Evolutionary conservation across 2,797 vertebrate species (phyloP).

Genomic region (Cossypha dichroa): DNA sequence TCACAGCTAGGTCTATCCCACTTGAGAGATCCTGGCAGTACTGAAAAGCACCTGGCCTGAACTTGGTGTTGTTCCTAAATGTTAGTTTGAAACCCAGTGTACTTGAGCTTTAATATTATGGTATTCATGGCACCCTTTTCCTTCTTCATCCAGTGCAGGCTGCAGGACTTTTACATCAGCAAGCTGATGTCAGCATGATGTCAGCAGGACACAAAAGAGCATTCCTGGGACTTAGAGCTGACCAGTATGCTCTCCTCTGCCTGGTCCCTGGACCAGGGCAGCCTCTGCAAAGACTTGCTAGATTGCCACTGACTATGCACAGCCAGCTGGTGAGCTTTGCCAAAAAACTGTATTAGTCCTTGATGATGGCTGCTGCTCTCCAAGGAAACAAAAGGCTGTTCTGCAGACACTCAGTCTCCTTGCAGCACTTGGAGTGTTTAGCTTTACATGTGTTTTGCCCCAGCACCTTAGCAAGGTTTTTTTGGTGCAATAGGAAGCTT

Average conservation of each 20-base stretch:
- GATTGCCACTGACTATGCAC: not conserved
- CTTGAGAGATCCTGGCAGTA: not conserved
- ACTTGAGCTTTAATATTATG: not conserved
- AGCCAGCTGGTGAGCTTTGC: not conserved
- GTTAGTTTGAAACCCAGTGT: not conserved
- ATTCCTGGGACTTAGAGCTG: not conserved
- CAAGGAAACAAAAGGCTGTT: not conserved
- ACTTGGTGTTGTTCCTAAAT: not conserved
- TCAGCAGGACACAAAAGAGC: not conserved
- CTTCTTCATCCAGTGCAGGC: not conserved
- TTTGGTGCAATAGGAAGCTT: slow-evolving; percentile 65
- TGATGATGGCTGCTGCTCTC: not conserved
- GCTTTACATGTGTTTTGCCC: not conserved
- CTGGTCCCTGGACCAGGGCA: not conserved
- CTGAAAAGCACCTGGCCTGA: not conserved
- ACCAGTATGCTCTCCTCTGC: not conserved
- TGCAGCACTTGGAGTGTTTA: not conserved
- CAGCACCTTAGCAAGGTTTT: not conserved
- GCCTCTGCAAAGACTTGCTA: not conserved
- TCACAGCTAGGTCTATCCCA: not conserved
- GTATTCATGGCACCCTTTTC: not conserved
- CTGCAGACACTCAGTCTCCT: not conserved
- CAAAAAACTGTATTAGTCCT: not conserved
- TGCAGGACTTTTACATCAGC: not conserved
- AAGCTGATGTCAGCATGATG: not conserved